phyloP scores from a whole-genome alignment of 1,140 invertebrate genomes.

The Trichonephila clavata region DNA sequence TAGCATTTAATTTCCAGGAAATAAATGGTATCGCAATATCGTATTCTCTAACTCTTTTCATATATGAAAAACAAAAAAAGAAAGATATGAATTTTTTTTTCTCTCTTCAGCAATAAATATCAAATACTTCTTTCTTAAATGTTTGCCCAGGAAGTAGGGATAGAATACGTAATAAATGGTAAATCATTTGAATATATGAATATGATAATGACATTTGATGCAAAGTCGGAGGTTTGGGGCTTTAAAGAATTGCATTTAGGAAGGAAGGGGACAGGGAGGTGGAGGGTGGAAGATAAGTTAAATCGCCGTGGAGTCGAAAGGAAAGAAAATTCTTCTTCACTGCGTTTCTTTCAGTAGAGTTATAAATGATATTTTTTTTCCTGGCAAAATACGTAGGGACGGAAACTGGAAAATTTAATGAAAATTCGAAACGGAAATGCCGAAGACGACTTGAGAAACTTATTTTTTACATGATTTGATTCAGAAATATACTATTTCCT shows the following conservation, averaged over 20 bases:
- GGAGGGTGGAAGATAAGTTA: not conserved
- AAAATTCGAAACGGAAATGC: conserved; percentile 27
- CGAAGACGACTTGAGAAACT: conserved; percentile 11
- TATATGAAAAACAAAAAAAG: not conserved
- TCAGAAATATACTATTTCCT: not conserved
- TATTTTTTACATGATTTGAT: conserved; percentile 61
- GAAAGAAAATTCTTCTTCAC: not conserved
- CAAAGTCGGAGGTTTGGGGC: conserved; percentile 24
- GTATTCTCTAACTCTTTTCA: not conserved
- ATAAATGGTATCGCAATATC: not conserved
- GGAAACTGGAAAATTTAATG: conserved; percentile 56
- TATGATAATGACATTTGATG: conserved; percentile 70
- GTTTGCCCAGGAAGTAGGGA: conserved; percentile 47
- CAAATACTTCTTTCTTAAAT: conserved; percentile 72
- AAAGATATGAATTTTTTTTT: conserved; percentile 67
- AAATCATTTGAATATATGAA: conserved; percentile 76
- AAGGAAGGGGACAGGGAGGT: not conserved
- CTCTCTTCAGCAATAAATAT: conserved; percentile 67
- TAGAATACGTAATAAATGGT: conserved; percentile 75
- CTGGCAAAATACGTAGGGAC: not conserved
- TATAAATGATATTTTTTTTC: conserved; percentile 61
- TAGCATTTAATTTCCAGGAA: not conserved
- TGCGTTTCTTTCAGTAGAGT: not conserved
- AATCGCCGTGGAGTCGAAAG: conserved; percentile 1
- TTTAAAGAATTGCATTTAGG: conserved; percentile 63